Base-by-base conservation (phyloP, 1,140 invertebrate species). In the Lepidurus apus region DNA sequence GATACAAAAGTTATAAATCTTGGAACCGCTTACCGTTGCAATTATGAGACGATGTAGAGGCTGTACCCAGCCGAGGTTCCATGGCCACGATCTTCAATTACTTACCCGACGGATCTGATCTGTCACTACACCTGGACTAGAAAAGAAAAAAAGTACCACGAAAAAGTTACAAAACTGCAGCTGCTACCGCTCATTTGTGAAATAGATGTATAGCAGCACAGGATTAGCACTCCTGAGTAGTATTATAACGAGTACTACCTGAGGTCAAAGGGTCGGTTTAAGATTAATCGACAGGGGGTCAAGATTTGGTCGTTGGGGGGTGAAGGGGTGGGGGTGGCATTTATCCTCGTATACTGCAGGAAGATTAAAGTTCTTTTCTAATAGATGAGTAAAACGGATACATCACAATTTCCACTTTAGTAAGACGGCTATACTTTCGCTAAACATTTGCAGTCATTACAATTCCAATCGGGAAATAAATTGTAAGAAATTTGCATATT, bases 241-340 rank as follows among this genome's bases (percentile, higher is more conserved):
- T 34, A 34, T 34, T 34, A 65, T 65, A 65, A 65, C 53, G 21
- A 65, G 21, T n/a, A n/a, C 53, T 65, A 65, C 53, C 53, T 65
- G 13, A 21, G 53, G 53, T 65, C 21, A 65, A 65, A 21, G 53
- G 53, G 7, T n/a, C 13, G 8, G 53, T 65, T 65, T 7, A 65
- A 65, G 53, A 65, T 65, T 65, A 65, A 65, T 65, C 53, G 17
- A n/a, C 53, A 65, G 53, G 53, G 34, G 53, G 53, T 65, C 53
- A 65, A 65, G 53, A n/a, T 65, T 65, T 65, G 21, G 13, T 4
- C 34, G 34, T 34, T 34, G 34, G 34, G 34, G 34, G 26, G 26
- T 34, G 26, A 34, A 34, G 26, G 26, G 26, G 26, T 34, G 26
- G 26, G 26, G 34, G 34, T 34, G 34, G 34, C 34, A 3, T 34